A percentile compares a stretch with the other conserved stretches of the same genome.
phyloP scores from a whole-genome alignment of 2,113 vertebrate species.

The Halichoeres trimaculatus region DNA sequence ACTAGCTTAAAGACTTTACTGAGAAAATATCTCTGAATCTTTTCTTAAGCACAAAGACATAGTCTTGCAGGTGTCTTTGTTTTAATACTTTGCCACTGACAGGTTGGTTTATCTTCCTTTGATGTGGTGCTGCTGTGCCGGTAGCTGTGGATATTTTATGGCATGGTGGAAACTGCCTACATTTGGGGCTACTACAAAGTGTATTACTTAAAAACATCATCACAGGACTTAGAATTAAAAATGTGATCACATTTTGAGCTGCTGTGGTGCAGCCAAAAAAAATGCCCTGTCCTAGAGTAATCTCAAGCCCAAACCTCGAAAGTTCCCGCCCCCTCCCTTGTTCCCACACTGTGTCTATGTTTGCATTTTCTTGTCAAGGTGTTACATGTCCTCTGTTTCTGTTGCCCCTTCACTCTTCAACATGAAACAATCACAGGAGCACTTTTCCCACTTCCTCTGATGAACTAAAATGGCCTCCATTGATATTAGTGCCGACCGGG shows the following conservation, averaged over 20 bases:
- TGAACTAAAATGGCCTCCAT: constrained; percentile 17
- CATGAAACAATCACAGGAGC: constrained; percentile 66
- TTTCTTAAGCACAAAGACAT: constrained; percentile 2
- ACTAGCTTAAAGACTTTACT: constrained; percentile 4
- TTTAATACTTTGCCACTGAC: constrained; percentile 2
- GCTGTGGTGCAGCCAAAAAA: constrained; percentile 19
- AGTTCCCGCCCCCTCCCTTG: constrained; percentile 43
- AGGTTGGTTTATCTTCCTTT: constrained; percentile 13
- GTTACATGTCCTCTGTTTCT: constrained; percentile 77
- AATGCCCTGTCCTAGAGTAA: constrained; percentile 16
- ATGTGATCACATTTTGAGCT: neutral
- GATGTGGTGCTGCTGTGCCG: constrained; percentile 43
- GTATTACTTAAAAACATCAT: constrained; percentile 2
- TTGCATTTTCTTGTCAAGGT: constrained; percentile 75
- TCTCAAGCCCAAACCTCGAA: constrained; percentile 58
- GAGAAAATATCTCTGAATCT: neutral
- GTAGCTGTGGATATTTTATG: constrained; percentile 37
- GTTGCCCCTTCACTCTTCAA: constrained; percentile 65
- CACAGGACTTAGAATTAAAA: neutral
- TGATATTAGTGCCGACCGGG: constrained; percentile 17
- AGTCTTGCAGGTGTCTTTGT: neutral
- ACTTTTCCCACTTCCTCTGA: constrained; percentile 48
- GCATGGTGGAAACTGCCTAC: constrained; percentile 9
- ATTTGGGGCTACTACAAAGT: constrained; percentile 19
- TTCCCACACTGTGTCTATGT: constrained; percentile 75